phyloP scores from a whole-genome alignment of 2,888 invertebrate genomes.

The Xestobium rufovillosum region DNA sequence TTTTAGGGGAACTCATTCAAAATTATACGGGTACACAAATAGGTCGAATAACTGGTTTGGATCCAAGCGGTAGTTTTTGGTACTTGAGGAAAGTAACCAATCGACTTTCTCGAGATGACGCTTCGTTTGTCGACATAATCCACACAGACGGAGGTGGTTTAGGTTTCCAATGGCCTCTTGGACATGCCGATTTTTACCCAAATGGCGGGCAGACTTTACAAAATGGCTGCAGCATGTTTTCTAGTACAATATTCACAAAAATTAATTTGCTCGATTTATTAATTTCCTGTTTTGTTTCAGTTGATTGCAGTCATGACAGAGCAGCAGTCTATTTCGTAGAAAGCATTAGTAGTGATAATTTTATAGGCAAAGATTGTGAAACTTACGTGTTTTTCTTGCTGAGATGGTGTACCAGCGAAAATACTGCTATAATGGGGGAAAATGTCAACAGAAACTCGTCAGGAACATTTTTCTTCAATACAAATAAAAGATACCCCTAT shows the following conservation, averaged over 20 bases:
- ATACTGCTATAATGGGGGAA: slow-evolving; percentile 16
- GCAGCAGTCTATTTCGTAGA: slow-evolving; percentile 18
- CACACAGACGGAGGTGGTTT: background rate
- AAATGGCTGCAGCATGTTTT: background rate
- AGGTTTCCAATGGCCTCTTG: background rate
- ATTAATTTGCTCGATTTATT: background rate
- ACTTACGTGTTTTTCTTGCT: slow-evolving; percentile 8
- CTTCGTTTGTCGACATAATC: background rate
- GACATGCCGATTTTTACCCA: background rate
- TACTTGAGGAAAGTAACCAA: background rate
- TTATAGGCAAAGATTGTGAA: slow-evolving; percentile 13
- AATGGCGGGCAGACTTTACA: background rate
- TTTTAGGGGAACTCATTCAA: too few species aligned
- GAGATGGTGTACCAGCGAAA: background rate
- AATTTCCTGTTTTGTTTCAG: slow-evolving; percentile 39
- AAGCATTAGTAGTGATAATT: slow-evolving; percentile 17
- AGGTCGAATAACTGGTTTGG: background rate
- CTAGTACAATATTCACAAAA: background rate
- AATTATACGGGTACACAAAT: too few species aligned
- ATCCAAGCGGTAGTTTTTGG: background rate
- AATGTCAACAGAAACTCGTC: slow-evolving; percentile 7
- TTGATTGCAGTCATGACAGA: slow-evolving; percentile 49
- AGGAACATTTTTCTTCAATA: slow-evolving; percentile 14
- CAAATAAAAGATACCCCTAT: slow-evolving; percentile 11
- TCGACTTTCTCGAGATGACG: background rate